Evolutionary conservation across 1,140 invertebrate genomes (phyloP).

Genomic region (Papilio machaon): DNA sequence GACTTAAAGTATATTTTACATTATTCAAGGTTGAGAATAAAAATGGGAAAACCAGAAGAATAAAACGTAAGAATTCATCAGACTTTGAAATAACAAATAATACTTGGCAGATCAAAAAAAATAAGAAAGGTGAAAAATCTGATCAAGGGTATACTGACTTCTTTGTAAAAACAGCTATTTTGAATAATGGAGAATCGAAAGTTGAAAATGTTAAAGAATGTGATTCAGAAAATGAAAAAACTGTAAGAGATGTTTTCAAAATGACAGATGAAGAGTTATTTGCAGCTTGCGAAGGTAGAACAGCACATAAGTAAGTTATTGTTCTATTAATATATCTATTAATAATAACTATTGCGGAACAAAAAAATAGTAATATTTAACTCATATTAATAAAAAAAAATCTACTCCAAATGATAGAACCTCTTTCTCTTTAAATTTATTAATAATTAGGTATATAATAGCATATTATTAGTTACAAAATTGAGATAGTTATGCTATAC

Average conservation of each 20-base stretch:
- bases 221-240: constrained; percentile 57
- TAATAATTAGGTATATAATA: no score
- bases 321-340: no score
- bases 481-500: no score
- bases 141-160: constrained; percentile 64
- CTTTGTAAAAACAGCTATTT: constrained; percentile 79
- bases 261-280: constrained; percentile 91
- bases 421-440: no score
- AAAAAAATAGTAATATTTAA: no score
- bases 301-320: constrained; percentile 88
- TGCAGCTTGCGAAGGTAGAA: constrained; percentile 88
- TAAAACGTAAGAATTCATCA: constrained; percentile 61
- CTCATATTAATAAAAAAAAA: no score
- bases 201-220: constrained; percentile 55
- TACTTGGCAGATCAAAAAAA: constrained; percentile 66
- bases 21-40: constrained; percentile 66
- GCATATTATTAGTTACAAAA: no score
- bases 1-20: constrained; percentile 17
- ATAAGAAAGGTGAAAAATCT: constrained; percentile 49
- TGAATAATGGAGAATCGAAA: constrained; percentile 72
- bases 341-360: background rate
- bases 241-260: constrained; percentile 55
- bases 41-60: constrained; percentile 72
- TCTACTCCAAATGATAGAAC: no score
- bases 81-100: constrained; percentile 71